Evolutionary conservation across 1,140 invertebrate genomes (phyloP), one percentile per base, ranked within the genome.

Genomic region (Ruditapes philippinarum): DNA sequence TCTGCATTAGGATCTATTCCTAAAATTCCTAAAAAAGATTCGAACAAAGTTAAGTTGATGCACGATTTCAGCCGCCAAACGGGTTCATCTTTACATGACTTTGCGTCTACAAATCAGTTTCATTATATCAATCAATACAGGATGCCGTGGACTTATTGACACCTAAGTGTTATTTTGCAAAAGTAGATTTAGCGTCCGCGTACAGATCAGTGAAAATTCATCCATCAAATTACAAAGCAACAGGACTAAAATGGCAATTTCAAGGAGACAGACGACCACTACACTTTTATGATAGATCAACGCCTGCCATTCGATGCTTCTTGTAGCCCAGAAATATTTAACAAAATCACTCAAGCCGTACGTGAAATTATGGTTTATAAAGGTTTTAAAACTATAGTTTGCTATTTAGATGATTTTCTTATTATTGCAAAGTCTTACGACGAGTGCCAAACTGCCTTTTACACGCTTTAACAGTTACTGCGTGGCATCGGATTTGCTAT

Each of bases 321-420:
- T n/a, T 12, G 70, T 22, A 36, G 33, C 25, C 80, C 80, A 1
- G 51, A 25, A 49, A 68, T 83, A 14, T 83, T 83, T 45, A 2
- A 83, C 19, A 40, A 19, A 25, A 73, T 73, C 25, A 73, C 68
- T 1, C 68, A 73, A 73, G 12, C 68, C 7, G 68, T 73, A 3
- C 22, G 68, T 5, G 42, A 22, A 17, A 83, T 83, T 1, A 68
- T 68, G 80, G 28, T 22, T 12, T 0, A 45, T 7, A 60, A 73
- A 62, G 45, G 54, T 42, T 54, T 9, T 38, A 33, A 12, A 11
- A 38, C 25, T 11, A 51, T 78, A 40, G 70, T 87, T 36, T 49
- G 51, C 2, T 87, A 87, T 79, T 33, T 87, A 11, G 84, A 87
- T 25, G 84, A 87, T 79, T 78, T 87, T 79, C 11, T 87, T 1